Conservation (phyloP, 2,888 invertebrate species). For the Uropetala carovei region DNA sequence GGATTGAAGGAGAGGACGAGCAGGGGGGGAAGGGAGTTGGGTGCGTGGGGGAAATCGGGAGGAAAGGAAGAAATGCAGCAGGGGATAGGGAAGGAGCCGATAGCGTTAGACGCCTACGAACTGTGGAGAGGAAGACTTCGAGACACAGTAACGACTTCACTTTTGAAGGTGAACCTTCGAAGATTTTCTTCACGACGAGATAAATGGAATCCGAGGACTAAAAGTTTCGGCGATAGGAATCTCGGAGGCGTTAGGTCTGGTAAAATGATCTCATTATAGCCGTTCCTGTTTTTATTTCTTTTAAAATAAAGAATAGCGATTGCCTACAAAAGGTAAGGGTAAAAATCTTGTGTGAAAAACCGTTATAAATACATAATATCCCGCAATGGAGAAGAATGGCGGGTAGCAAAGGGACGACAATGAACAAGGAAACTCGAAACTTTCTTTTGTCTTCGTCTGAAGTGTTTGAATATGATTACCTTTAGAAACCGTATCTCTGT, state of each 20-base stretch:
- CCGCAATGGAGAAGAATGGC: too few relatives aligned
- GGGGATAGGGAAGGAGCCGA: neutral
- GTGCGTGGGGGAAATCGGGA: neutral
- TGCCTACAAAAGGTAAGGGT: neutral
- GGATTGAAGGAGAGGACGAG: too few relatives aligned
- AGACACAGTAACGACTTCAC: constrained; percentile 18
- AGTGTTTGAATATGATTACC: too few relatives aligned
- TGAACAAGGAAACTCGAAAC: too few relatives aligned
- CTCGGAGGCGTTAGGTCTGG: neutral
- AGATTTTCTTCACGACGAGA: neutral
- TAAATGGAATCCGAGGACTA: neutral
- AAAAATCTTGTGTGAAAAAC: neutral
- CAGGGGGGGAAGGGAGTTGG: neutral
- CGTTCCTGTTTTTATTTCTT: neutral
- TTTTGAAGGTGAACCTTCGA: neutral
- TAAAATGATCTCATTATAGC: neutral
- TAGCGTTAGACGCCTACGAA: neutral
- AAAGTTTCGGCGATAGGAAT: neutral
- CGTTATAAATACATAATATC: too few relatives aligned
- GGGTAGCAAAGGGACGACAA: too few relatives aligned
- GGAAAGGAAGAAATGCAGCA: neutral
- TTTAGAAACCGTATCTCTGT: too few relatives aligned
- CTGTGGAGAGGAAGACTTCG: neutral
- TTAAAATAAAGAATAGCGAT: neutral
- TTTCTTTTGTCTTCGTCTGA: too few relatives aligned